A percentile compares a stretch with the other conserved stretches of the same genome.
Conservation (phyloP, 1,140 invertebrate genomes). For the Ruditapes philippinarum region DNA sequence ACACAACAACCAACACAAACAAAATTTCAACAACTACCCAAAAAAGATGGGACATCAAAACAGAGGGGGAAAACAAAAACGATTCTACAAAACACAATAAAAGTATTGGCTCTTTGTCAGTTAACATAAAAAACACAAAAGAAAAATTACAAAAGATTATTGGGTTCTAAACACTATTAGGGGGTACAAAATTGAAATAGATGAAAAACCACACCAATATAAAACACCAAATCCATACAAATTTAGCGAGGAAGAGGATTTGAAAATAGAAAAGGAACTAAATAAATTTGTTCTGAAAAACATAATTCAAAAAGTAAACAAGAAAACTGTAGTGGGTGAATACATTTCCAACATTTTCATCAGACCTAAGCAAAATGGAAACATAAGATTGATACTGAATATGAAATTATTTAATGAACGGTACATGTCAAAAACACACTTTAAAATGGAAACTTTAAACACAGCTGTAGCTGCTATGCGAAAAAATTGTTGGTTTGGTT, state of each 20-base stretch:
- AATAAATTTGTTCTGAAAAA: neutral
- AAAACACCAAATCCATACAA: neutral
- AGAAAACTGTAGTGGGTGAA: neutral
- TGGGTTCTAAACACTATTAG: neutral
- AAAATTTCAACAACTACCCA: neutral
- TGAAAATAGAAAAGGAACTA: neutral
- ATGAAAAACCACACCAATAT: neutral
- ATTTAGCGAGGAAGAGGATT: neutral
- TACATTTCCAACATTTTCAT: slow-evolving; percentile 23
- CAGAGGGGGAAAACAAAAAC: slow-evolving; percentile 31
- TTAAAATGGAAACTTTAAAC: slow-evolving; percentile 29
- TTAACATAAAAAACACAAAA: too few species aligned
- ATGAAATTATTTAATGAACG: slow-evolving; percentile 19
- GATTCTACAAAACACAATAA: neutral
- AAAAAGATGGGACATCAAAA: neutral
- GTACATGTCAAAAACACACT: neutral
- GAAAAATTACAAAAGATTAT: neutral
- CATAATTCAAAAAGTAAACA: neutral
- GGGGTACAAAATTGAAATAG: slow-evolving; percentile 22
- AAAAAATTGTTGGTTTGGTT: slow-evolving; percentile 29
- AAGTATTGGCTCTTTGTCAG: too few species aligned
- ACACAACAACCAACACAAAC: neutral
- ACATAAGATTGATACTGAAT: slow-evolving; percentile 14
- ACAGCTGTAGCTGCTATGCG: neutral
- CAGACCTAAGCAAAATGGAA: neutral